Evolutionary conservation across 1,140 invertebrate species (phyloP).

Genomic region (Pogonus chalceus): DNA sequence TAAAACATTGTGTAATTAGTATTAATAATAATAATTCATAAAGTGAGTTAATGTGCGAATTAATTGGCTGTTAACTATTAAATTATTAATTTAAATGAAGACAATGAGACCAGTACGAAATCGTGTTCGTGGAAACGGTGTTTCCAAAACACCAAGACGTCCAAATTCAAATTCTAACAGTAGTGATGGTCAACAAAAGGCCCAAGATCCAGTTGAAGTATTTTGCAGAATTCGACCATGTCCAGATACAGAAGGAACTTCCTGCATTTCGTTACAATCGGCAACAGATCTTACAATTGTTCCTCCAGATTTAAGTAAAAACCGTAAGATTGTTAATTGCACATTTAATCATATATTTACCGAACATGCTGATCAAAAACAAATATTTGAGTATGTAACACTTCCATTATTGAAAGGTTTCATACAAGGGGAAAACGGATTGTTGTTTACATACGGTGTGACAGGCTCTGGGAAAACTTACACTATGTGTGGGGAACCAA

Average conservation of each 20-base stretch:
- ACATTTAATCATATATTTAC: slow-evolving; percentile 80
- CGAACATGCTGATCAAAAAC: slow-evolving; percentile 62
- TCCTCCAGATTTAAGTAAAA: slow-evolving; percentile 47
- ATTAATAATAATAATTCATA: too few relatives aligned
- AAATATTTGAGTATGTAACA: slow-evolving; percentile 77
- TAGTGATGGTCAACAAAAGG: not conserved
- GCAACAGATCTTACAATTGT: slow-evolving; percentile 57
- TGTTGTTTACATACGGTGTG: slow-evolving; percentile 92
- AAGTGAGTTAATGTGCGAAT: too few relatives aligned
- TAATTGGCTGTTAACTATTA: too few relatives aligned
- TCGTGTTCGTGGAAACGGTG: not conserved
- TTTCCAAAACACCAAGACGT: not conserved
- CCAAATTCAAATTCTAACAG: not conserved
- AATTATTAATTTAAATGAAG: too few relatives aligned
- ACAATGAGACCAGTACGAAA: too few relatives aligned
- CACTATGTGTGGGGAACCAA: slow-evolving; percentile 78
- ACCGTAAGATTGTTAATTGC: slow-evolving; percentile 60
- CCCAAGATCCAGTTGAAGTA: slow-evolving; percentile 67
- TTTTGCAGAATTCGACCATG: slow-evolving; percentile 75
- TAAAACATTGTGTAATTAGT: too few relatives aligned
- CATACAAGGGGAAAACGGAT: slow-evolving; percentile 72
- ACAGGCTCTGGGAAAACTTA: slow-evolving; percentile 95
- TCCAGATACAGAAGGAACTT: slow-evolving; percentile 49
- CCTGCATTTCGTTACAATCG: slow-evolving; percentile 64
- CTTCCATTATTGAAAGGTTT: slow-evolving; percentile 76